Conservation (phyloP, 2,888 invertebrate genomes). For the Chydorus sphaericus region DNA sequence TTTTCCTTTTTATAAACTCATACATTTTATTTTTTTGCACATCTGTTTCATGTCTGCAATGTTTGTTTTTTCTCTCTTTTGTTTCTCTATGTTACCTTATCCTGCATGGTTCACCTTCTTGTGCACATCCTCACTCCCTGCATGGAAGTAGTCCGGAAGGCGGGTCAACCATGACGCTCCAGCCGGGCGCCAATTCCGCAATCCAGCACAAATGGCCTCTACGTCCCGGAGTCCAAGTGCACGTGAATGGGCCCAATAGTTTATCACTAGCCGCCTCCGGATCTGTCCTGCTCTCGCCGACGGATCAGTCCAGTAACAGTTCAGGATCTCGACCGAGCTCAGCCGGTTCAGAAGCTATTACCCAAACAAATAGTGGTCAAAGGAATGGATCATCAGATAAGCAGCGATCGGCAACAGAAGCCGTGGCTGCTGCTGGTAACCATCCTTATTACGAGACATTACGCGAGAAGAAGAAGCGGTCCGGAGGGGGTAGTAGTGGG, state of each 20-base stretch:
- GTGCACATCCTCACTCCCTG: too few relatives aligned
- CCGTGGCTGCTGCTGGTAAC: not conserved
- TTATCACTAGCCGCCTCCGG: constrained; percentile 25
- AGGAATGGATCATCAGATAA: too few relatives aligned
- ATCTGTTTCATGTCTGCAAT: not conserved
- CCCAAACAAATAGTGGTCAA: too few relatives aligned
- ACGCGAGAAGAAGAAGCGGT: not conserved
- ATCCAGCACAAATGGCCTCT: constrained; percentile 58
- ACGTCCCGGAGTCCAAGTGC: constrained; percentile 73
- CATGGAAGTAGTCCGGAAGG: constrained; percentile 8
- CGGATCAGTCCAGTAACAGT: not conserved
- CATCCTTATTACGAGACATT: not conserved
- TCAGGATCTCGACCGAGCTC: not conserved
- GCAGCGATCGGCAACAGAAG: not conserved
- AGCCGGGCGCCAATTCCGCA: not conserved
- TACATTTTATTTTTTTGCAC: not conserved
- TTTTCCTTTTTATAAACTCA: not conserved
- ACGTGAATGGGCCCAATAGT: constrained; percentile 69
- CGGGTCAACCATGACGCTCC: not conserved
- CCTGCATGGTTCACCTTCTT: too few relatives aligned
- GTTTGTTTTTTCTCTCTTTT: not conserved
- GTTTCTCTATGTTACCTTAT: not conserved
- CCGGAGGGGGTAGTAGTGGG: not conserved
- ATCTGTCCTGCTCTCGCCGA: not conserved
- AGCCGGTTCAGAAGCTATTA: not conserved